Evolutionary conservation across 2,797 vertebrate species (phyloP), one percentile per base, ranked within the genome.

Genomic region (Enoplosus armatus): DNA sequence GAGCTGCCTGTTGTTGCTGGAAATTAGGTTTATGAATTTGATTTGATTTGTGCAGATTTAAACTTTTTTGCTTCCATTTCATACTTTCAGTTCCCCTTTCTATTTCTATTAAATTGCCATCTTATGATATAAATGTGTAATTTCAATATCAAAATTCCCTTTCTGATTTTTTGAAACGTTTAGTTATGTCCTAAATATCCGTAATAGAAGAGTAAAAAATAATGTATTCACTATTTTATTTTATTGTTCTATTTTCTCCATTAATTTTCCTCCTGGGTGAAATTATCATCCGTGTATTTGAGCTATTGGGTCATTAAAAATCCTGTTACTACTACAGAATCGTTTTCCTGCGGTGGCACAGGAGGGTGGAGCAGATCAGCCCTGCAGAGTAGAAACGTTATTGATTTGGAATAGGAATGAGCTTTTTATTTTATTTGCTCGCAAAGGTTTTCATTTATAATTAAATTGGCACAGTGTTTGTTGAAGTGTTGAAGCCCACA

Each of bases 181-280:
- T 39, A 72, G n/a, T 48, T 27, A 22, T 18, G 31, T 16, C 8
- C 43, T 59, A 11, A 29, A 67, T 67, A 41, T 77, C 72, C 45
- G 15, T 26, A 7, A 11, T 29, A 51, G 24, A 47, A 22, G 54
- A 80, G 37, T 20, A 14, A 64, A 33, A 69, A 75, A 48, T 61
- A 14, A 63, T 64, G 2, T 39, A 66, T 64, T 10, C 55, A 72
- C 41, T 31, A 6, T 60, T 43, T 79, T 60, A 54, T 70, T 72
- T 61, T 69, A 47, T 61, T 78, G 56, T 83, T 55, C 33, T 45
- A 41, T 64, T 82, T 53, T 53, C 65, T 75, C 41, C 68, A 63
- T 73, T 82, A 70, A 85, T 88, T 88, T 76, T 29, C 75, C 80
- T 68, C 50, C 41, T 59, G 58, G 73, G 70, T 72, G 75, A 61